Evolutionary conservation across 1,140 invertebrate species (phyloP).

Genomic region (Chironomus striatipennis): DNA sequence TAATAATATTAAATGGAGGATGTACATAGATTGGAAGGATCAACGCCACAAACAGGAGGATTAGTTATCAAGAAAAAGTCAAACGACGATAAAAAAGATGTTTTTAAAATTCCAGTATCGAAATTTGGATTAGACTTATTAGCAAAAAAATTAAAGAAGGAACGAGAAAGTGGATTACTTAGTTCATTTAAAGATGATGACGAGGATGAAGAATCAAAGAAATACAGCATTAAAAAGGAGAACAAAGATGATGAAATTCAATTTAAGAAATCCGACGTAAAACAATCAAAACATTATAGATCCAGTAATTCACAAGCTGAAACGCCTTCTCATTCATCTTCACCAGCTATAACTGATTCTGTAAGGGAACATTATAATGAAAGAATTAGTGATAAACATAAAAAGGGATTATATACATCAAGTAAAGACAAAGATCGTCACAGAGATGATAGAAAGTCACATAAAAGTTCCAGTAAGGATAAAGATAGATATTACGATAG

Average conservation of each 20-base stretch:
- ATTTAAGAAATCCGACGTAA: constrained; percentile 36
- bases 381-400: constrained; percentile 41
- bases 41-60: constrained; percentile 57
- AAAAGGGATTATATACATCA: constrained; percentile 18
- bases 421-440: not conserved
- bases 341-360: constrained; percentile 68
- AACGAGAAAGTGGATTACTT: constrained; percentile 52
- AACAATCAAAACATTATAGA: constrained; percentile 60
- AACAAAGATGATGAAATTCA: constrained; percentile 35
- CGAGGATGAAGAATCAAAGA: constrained; percentile 45
- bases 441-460: constrained; percentile 27
- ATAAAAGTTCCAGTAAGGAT: constrained; percentile 31
- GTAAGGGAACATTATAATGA: constrained; percentile 62
- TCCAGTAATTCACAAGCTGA: constrained; percentile 57
- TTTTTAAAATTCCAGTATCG: constrained; percentile 76
- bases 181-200: constrained; percentile 56
- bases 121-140: constrained; percentile 80
- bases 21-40: constrained; percentile 76
- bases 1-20: constrained; percentile 33
- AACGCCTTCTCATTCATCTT: constrained; percentile 89
- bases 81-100: constrained; percentile 44
- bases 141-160: constrained; percentile 61
- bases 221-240: constrained; percentile 28
- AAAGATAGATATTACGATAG: constrained; percentile 29
- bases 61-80: constrained; percentile 80